These are phyloP conservation scores for Oscheius sp. DNA, from an alignment of 2,888 invertebrate genomes.

Conservation along the genomic window DNA sequence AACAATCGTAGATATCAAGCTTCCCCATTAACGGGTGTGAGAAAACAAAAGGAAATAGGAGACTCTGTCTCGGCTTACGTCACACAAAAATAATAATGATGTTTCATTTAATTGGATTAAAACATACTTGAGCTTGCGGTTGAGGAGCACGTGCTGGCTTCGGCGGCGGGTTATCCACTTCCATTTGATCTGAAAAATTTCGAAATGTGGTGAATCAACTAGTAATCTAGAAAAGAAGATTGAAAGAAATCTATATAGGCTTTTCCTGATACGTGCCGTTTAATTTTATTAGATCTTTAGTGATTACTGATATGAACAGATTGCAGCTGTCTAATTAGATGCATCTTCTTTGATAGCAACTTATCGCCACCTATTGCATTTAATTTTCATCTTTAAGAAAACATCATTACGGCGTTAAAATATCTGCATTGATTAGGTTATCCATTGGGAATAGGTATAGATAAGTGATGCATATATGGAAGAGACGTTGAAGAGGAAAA, in stretches of 20 bases:
- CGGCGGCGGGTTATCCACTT: conserved; percentile 24
- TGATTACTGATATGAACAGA: not conserved
- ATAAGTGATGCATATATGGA: not conserved
- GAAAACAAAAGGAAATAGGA: no score
- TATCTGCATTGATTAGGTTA: no score
- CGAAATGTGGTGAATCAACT: not conserved
- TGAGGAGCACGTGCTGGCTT: conserved; percentile 19
- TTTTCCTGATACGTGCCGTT: not conserved
- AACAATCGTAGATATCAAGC: not conserved
- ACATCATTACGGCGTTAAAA: no score
- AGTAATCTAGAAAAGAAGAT: not conserved
- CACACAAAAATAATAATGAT: not conserved
- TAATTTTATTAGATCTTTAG: not conserved
- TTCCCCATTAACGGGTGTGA: conserved; percentile 11
- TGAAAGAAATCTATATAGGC: no score
- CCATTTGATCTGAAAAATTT: conserved; percentile 13
- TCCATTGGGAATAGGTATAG: not conserved
- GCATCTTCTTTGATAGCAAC: no score
- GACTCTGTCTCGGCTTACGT: not conserved
- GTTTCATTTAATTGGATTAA: not conserved
- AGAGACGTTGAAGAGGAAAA: conserved; percentile 17
- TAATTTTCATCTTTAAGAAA: no score
- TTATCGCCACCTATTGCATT: no score
- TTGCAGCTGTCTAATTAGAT: not conserved
- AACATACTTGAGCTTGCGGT: not conserved